These are phyloP conservation scores for Bos indicus DNA, from an alignment of 2,113 vertebrate species.

Conservation along the genomic window DNA sequence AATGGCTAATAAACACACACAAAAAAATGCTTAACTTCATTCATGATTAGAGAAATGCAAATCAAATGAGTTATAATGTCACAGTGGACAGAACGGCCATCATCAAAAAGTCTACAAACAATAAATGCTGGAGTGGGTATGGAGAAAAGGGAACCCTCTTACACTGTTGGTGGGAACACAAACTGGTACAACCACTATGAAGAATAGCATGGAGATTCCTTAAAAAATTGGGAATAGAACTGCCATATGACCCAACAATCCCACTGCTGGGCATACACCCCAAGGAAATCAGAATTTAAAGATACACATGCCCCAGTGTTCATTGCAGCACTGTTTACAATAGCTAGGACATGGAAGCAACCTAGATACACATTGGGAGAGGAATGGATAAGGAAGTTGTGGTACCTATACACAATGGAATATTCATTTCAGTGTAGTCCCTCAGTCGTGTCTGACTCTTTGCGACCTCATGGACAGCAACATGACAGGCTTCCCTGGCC, in stretches of 20 bases:
- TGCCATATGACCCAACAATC: neutral
- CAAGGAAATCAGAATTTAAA: neutral
- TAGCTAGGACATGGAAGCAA: neutral
- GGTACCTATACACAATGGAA: neutral
- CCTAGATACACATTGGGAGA: neutral
- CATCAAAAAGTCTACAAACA: neutral
- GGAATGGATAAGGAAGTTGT: neutral
- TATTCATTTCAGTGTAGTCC: neutral
- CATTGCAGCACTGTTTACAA: neutral
- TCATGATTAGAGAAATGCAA: neutral
- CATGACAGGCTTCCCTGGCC: neutral
- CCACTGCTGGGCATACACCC: neutral
- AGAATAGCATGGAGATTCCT: neutral
- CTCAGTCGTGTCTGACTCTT: neutral
- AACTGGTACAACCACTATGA: neutral
- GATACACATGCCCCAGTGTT: neutral
- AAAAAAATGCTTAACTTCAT: neutral
- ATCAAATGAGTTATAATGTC: neutral
- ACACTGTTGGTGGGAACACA: neutral
- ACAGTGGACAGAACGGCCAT: neutral
- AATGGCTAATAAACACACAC: neutral
- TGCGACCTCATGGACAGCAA: neutral
- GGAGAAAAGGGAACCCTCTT: neutral
- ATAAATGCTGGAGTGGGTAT: neutral
- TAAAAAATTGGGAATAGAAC: neutral